Evolutionary conservation across 2,113 vertebrate species (phyloP).

Genomic region (Centropus unirufus): DNA sequence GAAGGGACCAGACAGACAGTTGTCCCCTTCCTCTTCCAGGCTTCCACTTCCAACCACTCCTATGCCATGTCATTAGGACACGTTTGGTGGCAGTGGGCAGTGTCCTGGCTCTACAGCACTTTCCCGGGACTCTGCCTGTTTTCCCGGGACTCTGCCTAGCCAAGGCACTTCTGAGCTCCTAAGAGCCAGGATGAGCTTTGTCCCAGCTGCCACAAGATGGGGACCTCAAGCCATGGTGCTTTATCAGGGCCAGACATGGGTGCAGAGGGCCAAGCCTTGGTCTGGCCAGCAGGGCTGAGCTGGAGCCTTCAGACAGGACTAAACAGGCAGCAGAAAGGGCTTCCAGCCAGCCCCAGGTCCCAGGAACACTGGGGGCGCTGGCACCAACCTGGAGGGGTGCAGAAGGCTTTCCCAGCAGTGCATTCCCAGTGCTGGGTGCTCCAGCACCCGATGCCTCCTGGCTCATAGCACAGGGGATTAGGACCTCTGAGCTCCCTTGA

Average conservation of each 20-base stretch:
- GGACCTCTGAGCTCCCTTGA: not conserved
- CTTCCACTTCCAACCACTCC: not conserved
- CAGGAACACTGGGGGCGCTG: not conserved
- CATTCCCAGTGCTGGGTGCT: not conserved
- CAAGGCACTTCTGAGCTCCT: fast-evolving
- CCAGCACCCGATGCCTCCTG: not conserved
- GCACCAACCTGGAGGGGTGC: not conserved
- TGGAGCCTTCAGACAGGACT: not conserved
- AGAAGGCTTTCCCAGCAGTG: not conserved
- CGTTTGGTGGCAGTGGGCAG: fast-evolving
- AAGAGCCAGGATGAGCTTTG: not conserved
- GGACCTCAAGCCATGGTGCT: not conserved
- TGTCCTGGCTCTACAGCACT: not conserved
- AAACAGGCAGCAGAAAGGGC: not conserved
- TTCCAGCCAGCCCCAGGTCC: not conserved
- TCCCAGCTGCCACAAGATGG: constrained; percentile 50
- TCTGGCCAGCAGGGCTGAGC: not conserved
- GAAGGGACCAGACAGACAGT: not conserved
- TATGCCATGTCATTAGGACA: not conserved
- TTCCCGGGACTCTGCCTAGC: not conserved
- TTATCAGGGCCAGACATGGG: not conserved
- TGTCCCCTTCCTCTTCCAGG: not conserved
- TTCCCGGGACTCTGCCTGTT: too few species aligned
- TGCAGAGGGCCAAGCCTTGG: not conserved
- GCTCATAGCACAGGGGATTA: fast-evolving